These are phyloP conservation scores for Napeogenes sylphis DNA, from an alignment of 2,888 invertebrate species.

Conservation along the genomic window DNA sequence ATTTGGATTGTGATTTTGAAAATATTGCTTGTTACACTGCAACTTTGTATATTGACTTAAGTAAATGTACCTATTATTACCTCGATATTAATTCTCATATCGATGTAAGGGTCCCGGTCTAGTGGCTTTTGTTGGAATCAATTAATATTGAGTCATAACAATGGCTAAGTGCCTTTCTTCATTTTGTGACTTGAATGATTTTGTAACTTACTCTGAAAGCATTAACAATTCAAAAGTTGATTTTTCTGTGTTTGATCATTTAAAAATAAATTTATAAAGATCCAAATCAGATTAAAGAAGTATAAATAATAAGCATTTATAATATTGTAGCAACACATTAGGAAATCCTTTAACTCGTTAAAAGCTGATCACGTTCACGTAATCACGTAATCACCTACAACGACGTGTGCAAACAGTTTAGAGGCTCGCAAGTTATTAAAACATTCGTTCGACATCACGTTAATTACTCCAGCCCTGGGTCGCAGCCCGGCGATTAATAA, in stretches of 20 bases:
- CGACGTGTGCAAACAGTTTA: constrained; percentile 39
- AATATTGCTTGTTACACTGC: constrained; percentile 22
- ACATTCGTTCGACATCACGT: constrained; percentile 48
- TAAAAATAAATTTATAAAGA: too few relatives aligned
- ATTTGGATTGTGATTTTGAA: background rate
- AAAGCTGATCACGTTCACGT: constrained; percentile 30
- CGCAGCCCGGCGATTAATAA: constrained; percentile 39
- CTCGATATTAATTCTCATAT: constrained; percentile 28
- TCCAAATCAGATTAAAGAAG: background rate
- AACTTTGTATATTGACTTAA: constrained; percentile 32
- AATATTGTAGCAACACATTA: background rate
- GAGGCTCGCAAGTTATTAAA: constrained; percentile 45
- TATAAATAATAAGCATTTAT: background rate
- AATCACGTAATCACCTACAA: constrained; percentile 36
- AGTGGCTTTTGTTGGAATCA: constrained; percentile 14
- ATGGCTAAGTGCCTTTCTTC: background rate
- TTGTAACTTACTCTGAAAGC: too few relatives aligned
- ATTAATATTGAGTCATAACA: constrained; percentile 15
- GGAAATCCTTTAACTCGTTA: constrained; percentile 4
- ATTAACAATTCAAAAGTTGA: too few relatives aligned
- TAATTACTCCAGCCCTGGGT: constrained; percentile 46
- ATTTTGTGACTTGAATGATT: background rate
- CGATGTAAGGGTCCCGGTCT: constrained; percentile 16
- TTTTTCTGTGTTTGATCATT: too few relatives aligned
- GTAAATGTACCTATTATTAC: constrained; percentile 33